Percentiles rank a stretch among this genome's conserved stretches.
Evolutionary conservation across 2,113 vertebrate genomes (phyloP).

Genomic region (Amazona vittata): DNA sequence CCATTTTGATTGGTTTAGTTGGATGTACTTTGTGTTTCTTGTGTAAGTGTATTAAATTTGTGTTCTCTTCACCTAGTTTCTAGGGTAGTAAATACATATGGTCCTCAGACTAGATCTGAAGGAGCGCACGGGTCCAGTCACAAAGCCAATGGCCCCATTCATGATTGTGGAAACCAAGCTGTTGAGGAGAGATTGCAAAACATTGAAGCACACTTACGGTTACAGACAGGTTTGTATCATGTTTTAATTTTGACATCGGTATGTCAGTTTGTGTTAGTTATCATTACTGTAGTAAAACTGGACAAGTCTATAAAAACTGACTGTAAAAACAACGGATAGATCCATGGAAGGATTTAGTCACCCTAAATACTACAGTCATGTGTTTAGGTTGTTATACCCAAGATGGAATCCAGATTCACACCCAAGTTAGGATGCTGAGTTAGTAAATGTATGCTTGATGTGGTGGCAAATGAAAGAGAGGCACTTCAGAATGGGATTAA

Average conservation of each 20-base stretch:
- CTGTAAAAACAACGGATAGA: background rate
- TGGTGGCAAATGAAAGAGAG: background rate
- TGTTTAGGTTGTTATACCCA: background rate
- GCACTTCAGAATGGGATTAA: background rate
- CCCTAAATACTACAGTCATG: background rate
- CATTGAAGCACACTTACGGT: slow-evolving; percentile 91
- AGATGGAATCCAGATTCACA: background rate
- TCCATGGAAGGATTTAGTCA: background rate
- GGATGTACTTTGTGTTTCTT: background rate
- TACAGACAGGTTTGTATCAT: slow-evolving; percentile 82
- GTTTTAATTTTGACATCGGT: background rate
- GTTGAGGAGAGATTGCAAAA: slow-evolving; percentile 94
- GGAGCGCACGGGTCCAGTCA: slow-evolving; percentile 74
- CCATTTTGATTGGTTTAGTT: background rate
- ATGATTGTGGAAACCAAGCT: slow-evolving; percentile 89
- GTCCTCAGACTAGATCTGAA: slow-evolving; percentile 89
- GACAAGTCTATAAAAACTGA: background rate
- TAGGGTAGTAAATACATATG: slow-evolving; percentile 93
- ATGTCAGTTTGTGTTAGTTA: background rate
- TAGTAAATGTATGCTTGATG: background rate
- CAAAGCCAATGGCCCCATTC: slow-evolving; percentile 66
- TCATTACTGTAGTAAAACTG: background rate
- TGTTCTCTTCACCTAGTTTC: slow-evolving; percentile 81
- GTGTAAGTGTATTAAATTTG: background rate
- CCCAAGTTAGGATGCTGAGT: background rate